A percentile compares a stretch with the other conserved stretches of the same genome.
These are phyloP conservation scores for Resseliella maxima DNA, from an alignment of 2,888 invertebrate species.

Conservation along the genomic window DNA sequence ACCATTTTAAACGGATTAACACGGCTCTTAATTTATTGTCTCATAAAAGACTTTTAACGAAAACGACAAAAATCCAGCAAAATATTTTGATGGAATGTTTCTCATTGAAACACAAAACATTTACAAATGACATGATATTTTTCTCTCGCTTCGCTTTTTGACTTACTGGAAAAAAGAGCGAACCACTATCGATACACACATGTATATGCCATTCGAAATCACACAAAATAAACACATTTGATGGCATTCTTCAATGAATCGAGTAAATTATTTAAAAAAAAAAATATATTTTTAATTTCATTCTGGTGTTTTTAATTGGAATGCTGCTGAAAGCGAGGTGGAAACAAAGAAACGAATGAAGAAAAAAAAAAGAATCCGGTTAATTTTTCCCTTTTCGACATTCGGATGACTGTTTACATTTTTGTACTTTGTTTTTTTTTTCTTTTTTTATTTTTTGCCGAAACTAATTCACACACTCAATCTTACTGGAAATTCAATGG, in stretches of 20 bases:
- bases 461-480: neutral
- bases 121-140: conserved; percentile 7
- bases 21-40: conserved; percentile 2
- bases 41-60: too few species aligned
- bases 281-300: neutral
- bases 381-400: neutral
- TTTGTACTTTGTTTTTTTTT: neutral
- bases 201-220: neutral
- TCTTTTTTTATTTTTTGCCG: neutral
- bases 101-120: neutral
- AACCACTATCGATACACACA: too few species aligned
- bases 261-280: conserved; percentile 10
- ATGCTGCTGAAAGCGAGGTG: neutral
- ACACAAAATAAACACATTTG: neutral
- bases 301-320: neutral
- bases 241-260: conserved; percentile 33
- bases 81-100: conserved; percentile 34
- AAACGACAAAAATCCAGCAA: neutral
- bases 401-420: too few species aligned
- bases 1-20: neutral
- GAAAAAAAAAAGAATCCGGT: neutral
- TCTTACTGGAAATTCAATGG: neutral
- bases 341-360: neutral
- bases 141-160: neutral
- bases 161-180: neutral